Evolutionary conservation across 2,797 vertebrate genomes (phyloP).

Genomic region (Sandelia bainsii): DNA sequence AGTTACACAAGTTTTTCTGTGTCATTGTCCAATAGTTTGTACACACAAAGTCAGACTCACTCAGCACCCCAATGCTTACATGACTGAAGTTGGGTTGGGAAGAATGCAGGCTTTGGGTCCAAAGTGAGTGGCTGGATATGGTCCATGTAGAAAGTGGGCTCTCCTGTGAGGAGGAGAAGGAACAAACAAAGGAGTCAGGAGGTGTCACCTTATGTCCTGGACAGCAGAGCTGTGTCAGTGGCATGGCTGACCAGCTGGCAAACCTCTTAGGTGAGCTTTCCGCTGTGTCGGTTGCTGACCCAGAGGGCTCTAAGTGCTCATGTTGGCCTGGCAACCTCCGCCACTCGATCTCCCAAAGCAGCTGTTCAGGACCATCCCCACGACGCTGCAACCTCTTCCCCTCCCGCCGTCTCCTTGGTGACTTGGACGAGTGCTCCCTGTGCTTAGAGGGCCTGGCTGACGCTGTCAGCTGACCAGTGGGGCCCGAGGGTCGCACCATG

Average conservation of each 20-base stretch:
- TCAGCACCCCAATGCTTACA: conserved; percentile 79
- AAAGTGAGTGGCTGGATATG: conserved; percentile 88
- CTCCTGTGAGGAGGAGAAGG: conserved; percentile 71
- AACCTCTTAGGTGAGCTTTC: conserved; percentile 85
- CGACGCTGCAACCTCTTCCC: conserved; percentile 74
- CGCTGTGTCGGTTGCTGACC: conserved; percentile 68
- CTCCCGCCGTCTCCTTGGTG: conserved; percentile 81
- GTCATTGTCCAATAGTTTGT: conserved; percentile 55
- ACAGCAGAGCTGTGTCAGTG: conserved; percentile 58
- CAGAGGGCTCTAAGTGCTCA: conserved; percentile 74
- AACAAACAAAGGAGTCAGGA: conserved; percentile 43
- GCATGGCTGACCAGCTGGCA: conserved; percentile 67
- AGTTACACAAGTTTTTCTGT: conserved; percentile 56
- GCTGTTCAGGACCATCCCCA: conserved; percentile 77
- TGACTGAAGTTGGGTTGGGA: conserved; percentile 88
- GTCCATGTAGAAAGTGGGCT: conserved; percentile 88
- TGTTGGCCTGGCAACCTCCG: conserved; percentile 80
- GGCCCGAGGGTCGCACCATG: conserved; percentile 30
- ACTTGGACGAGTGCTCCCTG: conserved; percentile 73
- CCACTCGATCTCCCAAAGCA: conserved; percentile 67
- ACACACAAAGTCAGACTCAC: conserved; percentile 41
- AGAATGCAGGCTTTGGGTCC: conserved; percentile 90
- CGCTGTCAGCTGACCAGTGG: conserved; percentile 53
- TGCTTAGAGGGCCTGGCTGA: conserved; percentile 67
- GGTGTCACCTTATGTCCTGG: conserved; percentile 42